Evolutionary conservation across 2,888 invertebrate genomes (phyloP).

Genomic region (Rhimphoctona megacephalus): DNA sequence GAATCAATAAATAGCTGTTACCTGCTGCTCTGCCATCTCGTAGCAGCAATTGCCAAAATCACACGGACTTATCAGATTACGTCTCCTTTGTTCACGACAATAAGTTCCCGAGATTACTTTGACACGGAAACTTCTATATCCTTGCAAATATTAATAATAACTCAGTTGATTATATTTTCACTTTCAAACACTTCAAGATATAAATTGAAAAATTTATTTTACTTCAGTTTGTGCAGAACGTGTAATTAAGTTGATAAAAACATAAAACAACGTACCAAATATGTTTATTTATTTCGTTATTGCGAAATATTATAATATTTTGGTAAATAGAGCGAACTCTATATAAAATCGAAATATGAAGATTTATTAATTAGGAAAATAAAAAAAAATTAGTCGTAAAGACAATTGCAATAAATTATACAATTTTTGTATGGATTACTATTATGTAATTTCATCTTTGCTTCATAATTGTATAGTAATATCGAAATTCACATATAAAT

Average conservation of each 20-base stretch:
- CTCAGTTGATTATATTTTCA: neutral
- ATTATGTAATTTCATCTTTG: too few species aligned
- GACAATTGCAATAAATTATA: too few species aligned
- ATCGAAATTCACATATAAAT: too few species aligned
- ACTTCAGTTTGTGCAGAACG: neutral
- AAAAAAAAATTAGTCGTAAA: too few species aligned
- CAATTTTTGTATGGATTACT: too few species aligned
- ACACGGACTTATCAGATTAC: slow-evolving; percentile 20
- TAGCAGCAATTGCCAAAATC: slow-evolving; percentile 70
- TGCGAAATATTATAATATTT: too few species aligned
- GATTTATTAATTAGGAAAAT: too few species aligned
- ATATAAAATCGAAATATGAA: too few species aligned
- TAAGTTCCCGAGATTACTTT: neutral
- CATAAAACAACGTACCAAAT: neutral
- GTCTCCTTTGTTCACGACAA: slow-evolving; percentile 7
- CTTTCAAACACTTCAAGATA: neutral
- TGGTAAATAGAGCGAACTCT: too few species aligned
- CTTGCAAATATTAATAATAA: neutral
- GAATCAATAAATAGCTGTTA: slow-evolving; percentile 79
- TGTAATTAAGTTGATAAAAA: too few species aligned
- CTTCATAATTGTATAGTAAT: too few species aligned
- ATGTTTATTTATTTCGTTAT: neutral
- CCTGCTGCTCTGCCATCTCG: slow-evolving; percentile 68
- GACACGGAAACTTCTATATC: neutral
- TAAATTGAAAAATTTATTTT: neutral